Conservation (phyloP, 2,888 invertebrate species). For the Blomia tropicalis region DNA sequence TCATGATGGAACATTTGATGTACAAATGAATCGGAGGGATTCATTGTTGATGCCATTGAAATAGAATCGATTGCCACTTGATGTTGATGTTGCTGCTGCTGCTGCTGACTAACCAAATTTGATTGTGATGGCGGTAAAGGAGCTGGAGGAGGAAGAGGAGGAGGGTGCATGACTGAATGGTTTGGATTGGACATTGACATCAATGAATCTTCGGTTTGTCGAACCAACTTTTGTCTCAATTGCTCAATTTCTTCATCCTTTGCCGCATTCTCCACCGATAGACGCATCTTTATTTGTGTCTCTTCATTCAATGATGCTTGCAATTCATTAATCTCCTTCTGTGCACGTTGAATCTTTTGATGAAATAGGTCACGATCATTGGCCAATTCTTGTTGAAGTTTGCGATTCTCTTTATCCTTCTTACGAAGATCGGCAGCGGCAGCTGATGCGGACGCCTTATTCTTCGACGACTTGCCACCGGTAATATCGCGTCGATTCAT, state of each 20-base stretch:
- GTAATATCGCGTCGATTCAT: constrained; percentile 77
- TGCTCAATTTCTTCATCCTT: constrained; percentile 93
- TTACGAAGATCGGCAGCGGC: constrained; percentile 55
- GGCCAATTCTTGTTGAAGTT: constrained; percentile 79
- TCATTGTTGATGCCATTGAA: neutral
- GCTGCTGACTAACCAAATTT: neutral
- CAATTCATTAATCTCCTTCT: constrained; percentile 67
- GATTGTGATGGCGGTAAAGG: neutral
- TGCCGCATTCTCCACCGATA: constrained; percentile 90
- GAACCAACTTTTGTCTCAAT: constrained; percentile 45
- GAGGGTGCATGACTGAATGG: neutral
- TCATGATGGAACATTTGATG: constrained; percentile 22
- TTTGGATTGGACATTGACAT: neutral
- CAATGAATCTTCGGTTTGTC: constrained; percentile 7
- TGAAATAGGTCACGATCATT: constrained; percentile 85
- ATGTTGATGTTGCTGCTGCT: neutral
- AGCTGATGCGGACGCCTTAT: constrained; percentile 43
- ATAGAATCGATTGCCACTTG: neutral
- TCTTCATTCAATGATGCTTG: constrained; percentile 65
- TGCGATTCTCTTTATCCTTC: constrained; percentile 86
- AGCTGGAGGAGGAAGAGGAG: no score
- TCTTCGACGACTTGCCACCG: constrained; percentile 45
- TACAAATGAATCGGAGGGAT: neutral
- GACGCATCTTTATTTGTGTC: constrained; percentile 53
- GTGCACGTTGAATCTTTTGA: constrained; percentile 64